phyloP scores from a whole-genome alignment of 2,888 invertebrate species.

The Chalcosyrphus nemorum region DNA sequence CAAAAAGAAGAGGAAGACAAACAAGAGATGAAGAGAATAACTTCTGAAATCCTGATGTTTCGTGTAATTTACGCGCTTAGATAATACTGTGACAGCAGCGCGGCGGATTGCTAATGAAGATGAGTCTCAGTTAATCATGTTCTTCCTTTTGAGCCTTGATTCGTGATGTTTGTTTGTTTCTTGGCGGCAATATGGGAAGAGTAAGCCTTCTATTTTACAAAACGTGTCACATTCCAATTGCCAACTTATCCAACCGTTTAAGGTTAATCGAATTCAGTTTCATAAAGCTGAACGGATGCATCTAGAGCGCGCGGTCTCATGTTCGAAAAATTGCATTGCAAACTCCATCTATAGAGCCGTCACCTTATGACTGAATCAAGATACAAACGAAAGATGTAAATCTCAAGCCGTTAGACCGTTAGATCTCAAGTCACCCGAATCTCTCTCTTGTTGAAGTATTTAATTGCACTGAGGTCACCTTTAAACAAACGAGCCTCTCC shows the following conservation, averaged over 20 bases:
- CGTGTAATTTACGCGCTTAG: constrained; percentile 63
- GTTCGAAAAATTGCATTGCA: not conserved
- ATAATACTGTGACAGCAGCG: constrained; percentile 32
- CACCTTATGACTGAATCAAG: constrained; percentile 32
- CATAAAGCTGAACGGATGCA: constrained; percentile 49
- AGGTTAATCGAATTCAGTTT: constrained; percentile 72
- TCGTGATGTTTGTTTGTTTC: not conserved
- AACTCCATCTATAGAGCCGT: constrained; percentile 2
- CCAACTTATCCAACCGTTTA: constrained; percentile 69
- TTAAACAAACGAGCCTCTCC: constrained; percentile 37
- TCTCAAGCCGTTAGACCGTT: constrained; percentile 47
- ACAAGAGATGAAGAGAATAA: not conserved
- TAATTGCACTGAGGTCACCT: constrained; percentile 64
- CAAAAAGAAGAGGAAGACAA: not conserved
- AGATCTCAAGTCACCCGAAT: constrained; percentile 70
- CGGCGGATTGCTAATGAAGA: constrained; percentile 41
- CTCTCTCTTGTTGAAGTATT: constrained; percentile 37
- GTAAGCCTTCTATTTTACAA: too few species aligned
- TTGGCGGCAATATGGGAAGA: not conserved
- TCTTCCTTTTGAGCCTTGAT: not conserved
- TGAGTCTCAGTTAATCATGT: constrained; percentile 16
- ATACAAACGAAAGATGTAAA: constrained; percentile 38
- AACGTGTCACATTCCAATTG: constrained; percentile 69
- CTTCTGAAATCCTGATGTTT: constrained; percentile 10
- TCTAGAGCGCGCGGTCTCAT: constrained; percentile 25